Conservation (phyloP, 2,888 invertebrate species). For the Cylindroiulus punctatus region DNA sequence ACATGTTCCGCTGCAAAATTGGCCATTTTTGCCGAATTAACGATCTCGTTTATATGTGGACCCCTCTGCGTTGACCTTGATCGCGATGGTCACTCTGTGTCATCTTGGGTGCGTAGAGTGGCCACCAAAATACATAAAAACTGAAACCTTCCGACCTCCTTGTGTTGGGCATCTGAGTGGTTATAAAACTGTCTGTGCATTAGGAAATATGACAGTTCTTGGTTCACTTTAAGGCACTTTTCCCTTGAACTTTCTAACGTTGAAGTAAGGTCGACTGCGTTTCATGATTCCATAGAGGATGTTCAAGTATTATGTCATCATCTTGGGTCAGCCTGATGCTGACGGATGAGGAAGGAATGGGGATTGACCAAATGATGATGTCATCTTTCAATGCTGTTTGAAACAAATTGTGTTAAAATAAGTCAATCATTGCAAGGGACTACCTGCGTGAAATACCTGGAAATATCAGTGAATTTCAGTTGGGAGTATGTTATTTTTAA, state of each 20-base stretch:
- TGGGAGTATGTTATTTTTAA: no score
- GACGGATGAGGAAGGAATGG: no score
- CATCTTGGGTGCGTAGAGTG: background rate
- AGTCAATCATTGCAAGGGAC: no score
- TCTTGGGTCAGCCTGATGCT: no score
- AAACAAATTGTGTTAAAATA: no score
- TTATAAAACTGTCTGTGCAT: background rate
- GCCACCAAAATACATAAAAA: slow-evolving; percentile 16
- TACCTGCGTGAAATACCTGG: no score
- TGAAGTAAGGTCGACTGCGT: background rate
- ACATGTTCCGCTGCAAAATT: background rate
- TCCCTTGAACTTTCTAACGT: background rate
- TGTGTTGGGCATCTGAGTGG: background rate
- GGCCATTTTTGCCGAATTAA: slow-evolving; percentile 21
- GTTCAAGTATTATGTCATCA: no score
- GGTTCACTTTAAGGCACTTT: background rate
- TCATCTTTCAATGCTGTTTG: no score
- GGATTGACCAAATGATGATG: no score
- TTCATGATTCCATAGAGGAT: no score
- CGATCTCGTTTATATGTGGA: slow-evolving; percentile 6
- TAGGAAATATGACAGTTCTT: background rate
- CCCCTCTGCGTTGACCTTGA: slow-evolving; percentile 16
- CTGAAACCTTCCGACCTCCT: background rate
- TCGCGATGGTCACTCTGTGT: slow-evolving; percentile 1
- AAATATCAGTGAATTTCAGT: no score